These are phyloP conservation scores for Heliopora coerulea DNA, from an alignment of 92 coral and sea anemone species.

Conservation along the genomic window DNA sequence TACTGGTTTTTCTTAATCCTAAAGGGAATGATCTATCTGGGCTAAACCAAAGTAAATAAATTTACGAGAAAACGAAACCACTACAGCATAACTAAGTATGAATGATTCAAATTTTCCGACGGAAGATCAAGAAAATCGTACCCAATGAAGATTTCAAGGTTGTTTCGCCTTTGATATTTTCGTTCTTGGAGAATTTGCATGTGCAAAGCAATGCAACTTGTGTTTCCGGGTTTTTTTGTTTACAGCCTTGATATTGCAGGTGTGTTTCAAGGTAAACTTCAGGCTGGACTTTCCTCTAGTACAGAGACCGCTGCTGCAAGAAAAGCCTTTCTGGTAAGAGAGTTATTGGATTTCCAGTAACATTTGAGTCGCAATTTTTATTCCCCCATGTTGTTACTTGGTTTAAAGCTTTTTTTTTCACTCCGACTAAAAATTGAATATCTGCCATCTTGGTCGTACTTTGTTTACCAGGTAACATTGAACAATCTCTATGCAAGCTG, in stretches of 20 bases:
- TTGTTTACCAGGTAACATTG: conserved; percentile 67
- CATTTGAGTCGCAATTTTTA: background rate
- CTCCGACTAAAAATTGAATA: background rate
- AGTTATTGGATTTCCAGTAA: background rate
- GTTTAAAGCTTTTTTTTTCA: background rate
- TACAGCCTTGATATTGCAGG: conserved; percentile 86
- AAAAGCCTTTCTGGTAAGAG: conserved; percentile 84
- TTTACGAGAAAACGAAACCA: too few relatives aligned
- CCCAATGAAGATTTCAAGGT: too few relatives aligned
- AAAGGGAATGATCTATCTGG: too few relatives aligned
- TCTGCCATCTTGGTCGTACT: background rate
- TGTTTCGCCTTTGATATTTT: too few relatives aligned
- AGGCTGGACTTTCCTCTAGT: conserved; percentile 83
- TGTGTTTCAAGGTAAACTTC: conserved; percentile 94
- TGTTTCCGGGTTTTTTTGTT: background rate
- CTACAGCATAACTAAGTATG: too few relatives aligned
- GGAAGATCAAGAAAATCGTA: too few relatives aligned
- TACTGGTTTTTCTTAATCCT: too few relatives aligned
- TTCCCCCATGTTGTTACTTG: too few relatives aligned
- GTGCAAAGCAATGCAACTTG: too few relatives aligned
- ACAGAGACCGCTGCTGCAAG: conserved; percentile 89
- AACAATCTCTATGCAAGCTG: conserved; percentile 91
- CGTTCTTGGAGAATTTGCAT: too few relatives aligned
- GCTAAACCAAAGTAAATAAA: too few relatives aligned
- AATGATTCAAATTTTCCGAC: too few relatives aligned